Evolutionary conservation across 2,888 invertebrate species (phyloP).

Genomic region (Stegana nigrithorax): DNA sequence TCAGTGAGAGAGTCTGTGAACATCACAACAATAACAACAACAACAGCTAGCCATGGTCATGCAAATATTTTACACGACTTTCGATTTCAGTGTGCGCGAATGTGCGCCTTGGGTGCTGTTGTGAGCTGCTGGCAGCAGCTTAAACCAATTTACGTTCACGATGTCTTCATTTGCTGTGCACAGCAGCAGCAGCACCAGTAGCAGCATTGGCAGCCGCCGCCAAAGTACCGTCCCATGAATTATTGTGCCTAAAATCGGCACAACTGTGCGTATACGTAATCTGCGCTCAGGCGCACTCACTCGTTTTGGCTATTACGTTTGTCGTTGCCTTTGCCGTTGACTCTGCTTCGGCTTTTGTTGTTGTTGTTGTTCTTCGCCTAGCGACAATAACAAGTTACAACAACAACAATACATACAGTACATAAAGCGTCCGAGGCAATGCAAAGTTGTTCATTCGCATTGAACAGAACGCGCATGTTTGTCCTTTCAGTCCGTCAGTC

Average conservation of each 20-base stretch:
- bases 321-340: conserved; percentile 29
- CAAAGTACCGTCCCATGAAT: conserved; percentile 18
- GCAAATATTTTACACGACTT: too few species aligned
- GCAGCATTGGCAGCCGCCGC: too few species aligned
- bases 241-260: conserved; percentile 25
- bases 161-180: conserved; percentile 52
- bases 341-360: conserved; percentile 24
- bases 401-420: too few species aligned
- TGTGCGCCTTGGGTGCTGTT: too few species aligned
- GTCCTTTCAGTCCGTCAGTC: neutral
- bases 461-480: neutral
- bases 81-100: too few species aligned
- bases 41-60: too few species aligned
- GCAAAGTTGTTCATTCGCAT: too few species aligned
- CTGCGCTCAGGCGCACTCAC: neutral
- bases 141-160: conserved; percentile 58
- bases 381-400: too few species aligned
- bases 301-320: conserved; percentile 26
- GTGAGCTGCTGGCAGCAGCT: conserved; percentile 45
- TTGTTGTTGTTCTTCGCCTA: neutral
- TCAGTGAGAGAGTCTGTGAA: neutral
- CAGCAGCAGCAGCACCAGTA: too few species aligned
- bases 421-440: too few species aligned
- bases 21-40: too few species aligned
- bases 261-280: conserved; percentile 60